A percentile compares a stretch with the other conserved stretches of the same genome.
phyloP scores from a whole-genome alignment of 2,888 invertebrate species.

The Tineola bisselliella region DNA sequence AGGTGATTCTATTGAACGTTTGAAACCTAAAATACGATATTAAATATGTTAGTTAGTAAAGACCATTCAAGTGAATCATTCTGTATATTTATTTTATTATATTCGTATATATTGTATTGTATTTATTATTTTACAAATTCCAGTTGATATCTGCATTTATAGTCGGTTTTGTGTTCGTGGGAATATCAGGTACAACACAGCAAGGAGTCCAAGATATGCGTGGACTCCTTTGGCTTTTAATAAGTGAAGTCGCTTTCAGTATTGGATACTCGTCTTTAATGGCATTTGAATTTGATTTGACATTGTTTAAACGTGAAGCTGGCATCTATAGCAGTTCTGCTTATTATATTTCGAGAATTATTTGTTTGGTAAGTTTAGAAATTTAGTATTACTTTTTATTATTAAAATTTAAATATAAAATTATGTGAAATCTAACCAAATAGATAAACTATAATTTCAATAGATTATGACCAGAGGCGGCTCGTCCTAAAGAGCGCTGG shows the following conservation, averaged over 20 bases:
- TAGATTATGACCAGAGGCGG: no score
- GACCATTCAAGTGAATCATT: no score
- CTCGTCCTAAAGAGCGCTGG: no score
- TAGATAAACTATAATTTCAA: no score
- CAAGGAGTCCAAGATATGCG: constrained; percentile 53
- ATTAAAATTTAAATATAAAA: no score
- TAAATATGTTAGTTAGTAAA: no score
- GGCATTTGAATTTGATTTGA: constrained; percentile 44
- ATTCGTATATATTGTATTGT: background rate
- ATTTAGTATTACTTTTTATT: no score
- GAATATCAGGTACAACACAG: constrained; percentile 50
- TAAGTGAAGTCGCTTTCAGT: constrained; percentile 57
- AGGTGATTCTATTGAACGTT: background rate
- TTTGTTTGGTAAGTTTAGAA: constrained; percentile 26
- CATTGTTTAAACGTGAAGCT: constrained; percentile 51
- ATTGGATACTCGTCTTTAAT: constrained; percentile 55
- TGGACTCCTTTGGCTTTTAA: constrained; percentile 59
- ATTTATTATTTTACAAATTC: no score
- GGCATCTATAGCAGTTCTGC: constrained; percentile 52
- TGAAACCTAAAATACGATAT: no score
- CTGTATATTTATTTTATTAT: no score
- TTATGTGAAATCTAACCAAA: no score
- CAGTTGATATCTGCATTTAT: constrained; percentile 52
- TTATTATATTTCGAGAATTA: constrained; percentile 34
- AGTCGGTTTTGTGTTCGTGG: constrained; percentile 47